Conservation (phyloP, 1,140 invertebrate species). For the Cydia fagiglandana region DNA sequence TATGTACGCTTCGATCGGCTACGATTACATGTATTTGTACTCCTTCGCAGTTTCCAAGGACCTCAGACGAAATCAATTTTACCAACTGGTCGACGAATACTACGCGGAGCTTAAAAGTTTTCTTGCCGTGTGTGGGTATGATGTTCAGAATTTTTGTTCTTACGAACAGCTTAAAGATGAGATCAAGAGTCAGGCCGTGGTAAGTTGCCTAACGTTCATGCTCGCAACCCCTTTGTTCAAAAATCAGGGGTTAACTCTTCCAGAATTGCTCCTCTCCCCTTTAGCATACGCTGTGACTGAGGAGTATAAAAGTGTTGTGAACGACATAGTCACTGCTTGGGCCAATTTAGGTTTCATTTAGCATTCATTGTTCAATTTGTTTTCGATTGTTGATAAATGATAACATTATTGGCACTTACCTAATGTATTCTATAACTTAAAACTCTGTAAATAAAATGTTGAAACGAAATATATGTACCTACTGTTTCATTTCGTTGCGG, state of each 20-base stretch:
- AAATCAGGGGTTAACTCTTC: neutral
- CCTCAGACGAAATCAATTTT: neutral
- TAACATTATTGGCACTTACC: too few relatives aligned
- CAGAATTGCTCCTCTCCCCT: neutral
- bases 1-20: neutral
- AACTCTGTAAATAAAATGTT: too few relatives aligned
- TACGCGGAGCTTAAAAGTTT: slow-evolving; percentile 2
- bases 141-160: neutral
- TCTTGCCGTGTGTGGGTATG: slow-evolving; percentile 14
- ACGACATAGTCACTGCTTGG: neutral
- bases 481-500: too few relatives aligned
- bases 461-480: too few relatives aligned
- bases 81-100: slow-evolving; percentile 2
- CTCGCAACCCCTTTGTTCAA: neutral
- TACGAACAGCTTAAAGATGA: slow-evolving; percentile 2
- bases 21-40: slow-evolving; percentile 1
- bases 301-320: neutral
- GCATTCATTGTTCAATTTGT: neutral
- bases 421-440: too few relatives aligned
- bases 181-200: neutral
- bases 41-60: neutral
- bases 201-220: neutral
- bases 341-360: slow-evolving; percentile 13
- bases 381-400: too few relatives aligned
- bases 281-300: neutral